These are phyloP conservation scores for Gopherus flavomarginatus DNA, from an alignment of 2,113 vertebrate species.

Conservation along the genomic window DNA sequence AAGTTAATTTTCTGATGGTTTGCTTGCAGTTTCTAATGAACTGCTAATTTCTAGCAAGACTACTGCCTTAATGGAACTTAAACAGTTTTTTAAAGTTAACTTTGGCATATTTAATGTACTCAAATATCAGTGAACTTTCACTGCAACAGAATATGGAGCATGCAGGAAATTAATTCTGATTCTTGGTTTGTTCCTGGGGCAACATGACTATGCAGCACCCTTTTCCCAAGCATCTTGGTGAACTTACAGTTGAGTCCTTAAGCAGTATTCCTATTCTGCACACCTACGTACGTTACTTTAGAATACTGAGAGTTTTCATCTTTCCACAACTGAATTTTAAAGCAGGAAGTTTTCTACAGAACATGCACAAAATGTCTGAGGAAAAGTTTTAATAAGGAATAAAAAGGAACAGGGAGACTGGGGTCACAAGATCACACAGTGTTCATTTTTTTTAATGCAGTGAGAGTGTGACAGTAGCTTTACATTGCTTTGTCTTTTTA, in stretches of 20 bases:
- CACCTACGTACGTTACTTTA: neutral
- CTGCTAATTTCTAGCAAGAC: constrained; percentile 12
- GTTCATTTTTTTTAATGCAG: constrained; percentile 25
- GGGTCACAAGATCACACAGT: neutral
- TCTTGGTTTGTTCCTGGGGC: neutral
- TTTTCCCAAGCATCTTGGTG: neutral
- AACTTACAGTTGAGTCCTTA: neutral
- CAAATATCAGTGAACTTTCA: neutral
- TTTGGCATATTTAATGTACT: neutral
- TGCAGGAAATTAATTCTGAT: neutral
- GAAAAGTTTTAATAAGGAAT: constrained; percentile 28
- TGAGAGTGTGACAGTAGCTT: constrained; percentile 7
- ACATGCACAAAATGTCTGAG: neutral
- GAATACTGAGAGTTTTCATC: neutral
- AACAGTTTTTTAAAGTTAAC: neutral
- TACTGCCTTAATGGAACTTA: neutral
- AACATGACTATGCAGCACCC: neutral
- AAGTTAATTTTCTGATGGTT: neutral
- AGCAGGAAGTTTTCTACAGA: neutral
- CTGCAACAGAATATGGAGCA: neutral
- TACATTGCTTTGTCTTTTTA: neutral
- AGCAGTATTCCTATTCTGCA: neutral
- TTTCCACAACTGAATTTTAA: constrained; percentile 3
- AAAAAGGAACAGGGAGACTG: constrained; percentile 15
- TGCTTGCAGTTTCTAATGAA: constrained; percentile 4